Evolutionary conservation across 1,140 invertebrate genomes (phyloP).

Genomic region (Subanguina moxae): DNA sequence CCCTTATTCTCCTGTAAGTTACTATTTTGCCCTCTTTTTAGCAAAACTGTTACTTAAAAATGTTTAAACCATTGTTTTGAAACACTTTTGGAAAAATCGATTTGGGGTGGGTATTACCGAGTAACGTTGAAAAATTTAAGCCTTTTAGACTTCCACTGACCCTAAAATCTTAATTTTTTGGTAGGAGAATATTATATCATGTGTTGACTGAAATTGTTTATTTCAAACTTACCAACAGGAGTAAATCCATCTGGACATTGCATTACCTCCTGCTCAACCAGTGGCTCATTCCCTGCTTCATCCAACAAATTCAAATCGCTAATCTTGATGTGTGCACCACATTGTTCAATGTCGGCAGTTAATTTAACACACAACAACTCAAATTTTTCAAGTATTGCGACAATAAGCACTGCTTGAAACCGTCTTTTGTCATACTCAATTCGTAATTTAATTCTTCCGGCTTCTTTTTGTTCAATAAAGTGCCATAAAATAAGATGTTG

Average conservation of each 20-base stretch:
- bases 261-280: background rate
- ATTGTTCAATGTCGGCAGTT: background rate
- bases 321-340: background rate
- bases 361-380: conserved; percentile 1
- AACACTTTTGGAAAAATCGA: too few relatives aligned
- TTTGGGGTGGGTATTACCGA: too few relatives aligned
- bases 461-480: background rate
- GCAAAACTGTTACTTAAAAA: too few relatives aligned
- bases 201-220: too few relatives aligned
- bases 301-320: background rate
- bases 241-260: background rate
- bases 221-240: background rate
- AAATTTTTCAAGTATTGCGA: background rate
- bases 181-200: too few relatives aligned
- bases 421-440: background rate
- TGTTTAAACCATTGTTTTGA: too few relatives aligned
- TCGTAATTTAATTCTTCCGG: background rate
- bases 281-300: background rate
- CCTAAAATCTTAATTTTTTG: too few relatives aligned
- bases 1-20: too few relatives aligned
- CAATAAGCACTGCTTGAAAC: background rate
- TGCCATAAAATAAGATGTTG: background rate
- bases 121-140: too few relatives aligned
- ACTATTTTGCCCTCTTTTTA: too few relatives aligned
- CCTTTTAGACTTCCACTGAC: too few relatives aligned